Percentiles rank a stretch among this genome's conserved stretches.
phyloP scores from a whole-genome alignment of 2,888 invertebrate species.

The Halocaridina rubra region DNA sequence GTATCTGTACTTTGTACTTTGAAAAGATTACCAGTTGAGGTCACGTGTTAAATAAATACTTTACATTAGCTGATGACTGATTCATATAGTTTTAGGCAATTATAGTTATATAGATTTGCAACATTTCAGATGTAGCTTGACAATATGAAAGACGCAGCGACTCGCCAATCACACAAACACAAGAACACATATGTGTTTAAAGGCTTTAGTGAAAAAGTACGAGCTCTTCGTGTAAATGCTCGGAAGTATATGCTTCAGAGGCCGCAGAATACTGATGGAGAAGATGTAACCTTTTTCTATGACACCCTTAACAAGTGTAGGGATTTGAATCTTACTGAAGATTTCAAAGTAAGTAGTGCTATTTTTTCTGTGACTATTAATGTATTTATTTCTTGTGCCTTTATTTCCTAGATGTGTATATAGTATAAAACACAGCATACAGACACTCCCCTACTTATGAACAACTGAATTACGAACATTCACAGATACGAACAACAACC shows the following conservation, averaged over 20 bases:
- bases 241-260: conserved; percentile 36
- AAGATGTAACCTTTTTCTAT: conserved; percentile 9
- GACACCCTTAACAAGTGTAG: conserved; percentile 1
- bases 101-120: neutral
- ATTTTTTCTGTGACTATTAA: neutral
- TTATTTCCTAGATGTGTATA: neutral
- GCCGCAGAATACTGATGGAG: conserved; percentile 5
- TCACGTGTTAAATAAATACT: neutral
- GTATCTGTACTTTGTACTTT: neutral
- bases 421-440: neutral
- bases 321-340: conserved; percentile 39
- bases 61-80: neutral
- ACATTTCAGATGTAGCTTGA: neutral
- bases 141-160: conserved; percentile 18
- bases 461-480: too few species aligned
- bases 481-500: too few species aligned
- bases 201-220: conserved; percentile 34
- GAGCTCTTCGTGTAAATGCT: conserved; percentile 22
- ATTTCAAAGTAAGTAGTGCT: neutral
- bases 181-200: conserved; percentile 29
- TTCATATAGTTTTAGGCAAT: neutral
- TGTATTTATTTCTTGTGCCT: neutral
- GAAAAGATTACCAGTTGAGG: too few species aligned
- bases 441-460: too few species aligned
- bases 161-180: conserved; percentile 29